Evolutionary conservation across 2,113 vertebrate species (phyloP).

Genomic region (Brachyhypopomus occidentalis): DNA sequence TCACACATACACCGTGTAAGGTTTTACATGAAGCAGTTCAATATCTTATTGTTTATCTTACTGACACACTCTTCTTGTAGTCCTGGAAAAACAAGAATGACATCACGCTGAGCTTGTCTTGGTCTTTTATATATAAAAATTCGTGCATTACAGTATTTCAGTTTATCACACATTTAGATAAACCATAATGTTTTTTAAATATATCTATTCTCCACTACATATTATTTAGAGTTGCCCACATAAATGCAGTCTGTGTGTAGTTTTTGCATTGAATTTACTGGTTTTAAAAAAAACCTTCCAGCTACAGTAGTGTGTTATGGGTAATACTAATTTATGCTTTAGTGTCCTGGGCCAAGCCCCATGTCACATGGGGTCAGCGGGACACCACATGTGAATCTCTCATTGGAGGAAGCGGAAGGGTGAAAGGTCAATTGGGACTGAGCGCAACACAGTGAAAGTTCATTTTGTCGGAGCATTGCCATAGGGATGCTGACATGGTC

Average conservation of each 20-base stretch:
- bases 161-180: conserved; percentile 82
- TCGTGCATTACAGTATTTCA: conserved; percentile 81
- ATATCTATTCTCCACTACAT: conserved; percentile 78
- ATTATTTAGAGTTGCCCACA: conserved; percentile 77
- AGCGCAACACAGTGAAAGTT: conserved; percentile 76
- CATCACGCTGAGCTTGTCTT: conserved; percentile 66
- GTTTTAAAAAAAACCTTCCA: conserved; percentile 62
- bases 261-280: conserved; percentile 59
- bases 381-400: conserved; percentile 29
- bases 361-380: conserved; percentile 16
- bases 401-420: conserved; percentile 53
- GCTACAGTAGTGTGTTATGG: conserved; percentile 63
- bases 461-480: conserved; percentile 56
- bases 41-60: too few relatives aligned
- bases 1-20: neutral
- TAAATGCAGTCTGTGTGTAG: conserved; percentile 76
- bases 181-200: conserved; percentile 72
- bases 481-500: conserved; percentile 58
- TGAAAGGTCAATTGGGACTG: conserved; percentile 52
- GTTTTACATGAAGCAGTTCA: too few relatives aligned
- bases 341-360: conserved; percentile 58
- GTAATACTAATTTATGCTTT: conserved; percentile 25
- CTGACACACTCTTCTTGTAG: neutral
- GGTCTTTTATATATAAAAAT: conserved; percentile 76
- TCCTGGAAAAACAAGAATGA: conserved; percentile 57